Evolutionary conservation across 2,888 invertebrate species (phyloP).

Genomic region (Cantharis flavilabris): DNA sequence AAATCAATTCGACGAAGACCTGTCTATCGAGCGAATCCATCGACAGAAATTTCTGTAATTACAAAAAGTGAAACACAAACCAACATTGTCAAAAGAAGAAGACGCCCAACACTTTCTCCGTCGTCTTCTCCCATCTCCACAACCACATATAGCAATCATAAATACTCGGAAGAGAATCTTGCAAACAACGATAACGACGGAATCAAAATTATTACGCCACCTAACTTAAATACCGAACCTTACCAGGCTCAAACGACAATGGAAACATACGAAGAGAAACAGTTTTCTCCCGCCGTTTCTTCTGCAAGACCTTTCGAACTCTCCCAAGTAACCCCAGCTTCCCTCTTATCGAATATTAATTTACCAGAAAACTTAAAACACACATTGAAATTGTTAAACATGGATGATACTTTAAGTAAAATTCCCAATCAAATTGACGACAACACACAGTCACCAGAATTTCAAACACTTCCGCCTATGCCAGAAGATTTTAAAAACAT

Average conservation of each 20-base stretch:
- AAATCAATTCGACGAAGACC: background rate
- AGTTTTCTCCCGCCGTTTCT: background rate
- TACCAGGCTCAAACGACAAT: background rate
- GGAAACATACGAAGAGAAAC: background rate
- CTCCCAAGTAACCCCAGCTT: conserved; percentile 23
- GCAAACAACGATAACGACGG: conserved; percentile 4
- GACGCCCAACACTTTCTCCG: conserved; percentile 16
- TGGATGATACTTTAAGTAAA: conserved; percentile 8
- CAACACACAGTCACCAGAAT: background rate
- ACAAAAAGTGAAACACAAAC: conserved; percentile 7
- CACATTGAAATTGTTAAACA: conserved; percentile 19
- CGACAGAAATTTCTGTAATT: conserved; percentile 5
- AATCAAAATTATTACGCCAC: conserved; percentile 29
- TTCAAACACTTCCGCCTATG: background rate
- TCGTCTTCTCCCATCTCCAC: conserved; percentile 8
- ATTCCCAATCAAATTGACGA: background rate
- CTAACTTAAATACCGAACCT: conserved; percentile 20
- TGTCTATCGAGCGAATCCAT: background rate
- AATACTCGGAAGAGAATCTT: conserved; percentile 42
- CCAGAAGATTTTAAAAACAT: conserved; percentile 6
- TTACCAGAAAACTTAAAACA: conserved; percentile 41
- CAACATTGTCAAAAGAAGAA: conserved; percentile 2
- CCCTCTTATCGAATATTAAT: conserved; percentile 32
- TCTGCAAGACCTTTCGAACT: conserved; percentile 11
- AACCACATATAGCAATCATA: conserved; percentile 44